Evolutionary conservation across 2,113 vertebrate species (phyloP).

Genomic region (Ceyx melanurus): DNA sequence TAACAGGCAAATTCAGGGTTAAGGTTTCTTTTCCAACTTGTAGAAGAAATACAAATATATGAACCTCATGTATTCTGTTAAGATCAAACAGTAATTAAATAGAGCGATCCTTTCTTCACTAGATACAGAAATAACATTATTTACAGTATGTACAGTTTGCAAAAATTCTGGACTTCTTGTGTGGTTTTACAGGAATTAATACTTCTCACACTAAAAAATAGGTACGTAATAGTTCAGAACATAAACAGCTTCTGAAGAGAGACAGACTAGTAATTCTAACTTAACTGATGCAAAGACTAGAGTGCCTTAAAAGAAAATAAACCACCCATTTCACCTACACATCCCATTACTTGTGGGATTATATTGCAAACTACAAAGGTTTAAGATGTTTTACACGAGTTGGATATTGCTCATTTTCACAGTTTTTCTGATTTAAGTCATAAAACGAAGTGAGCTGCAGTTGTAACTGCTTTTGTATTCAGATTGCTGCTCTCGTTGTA

Average conservation of each 20-base stretch:
- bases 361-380: background rate
- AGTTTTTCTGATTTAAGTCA: background rate
- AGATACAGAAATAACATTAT: constrained; percentile 41
- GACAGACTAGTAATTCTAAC: background rate
- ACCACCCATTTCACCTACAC: background rate
- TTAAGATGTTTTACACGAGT: background rate
- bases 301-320: background rate
- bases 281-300: background rate
- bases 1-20: background rate
- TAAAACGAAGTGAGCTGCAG: background rate
- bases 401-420: constrained; percentile 11
- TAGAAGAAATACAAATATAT: constrained; percentile 41
- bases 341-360: background rate
- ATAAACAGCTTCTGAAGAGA: background rate
- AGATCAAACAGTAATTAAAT: constrained; percentile 37
- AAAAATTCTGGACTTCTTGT: background rate
- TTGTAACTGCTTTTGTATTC: background rate
- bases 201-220: background rate
- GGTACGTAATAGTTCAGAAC: background rate
- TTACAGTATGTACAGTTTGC: constrained; percentile 45
- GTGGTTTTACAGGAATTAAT: background rate
- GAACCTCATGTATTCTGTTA: background rate
- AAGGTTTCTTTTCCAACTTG: background rate
- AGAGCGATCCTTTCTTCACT: background rate
- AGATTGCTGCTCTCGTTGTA: background rate